phyloP scores from a whole-genome alignment of 2,888 invertebrate species.

The Bhutanitis thaidina region DNA sequence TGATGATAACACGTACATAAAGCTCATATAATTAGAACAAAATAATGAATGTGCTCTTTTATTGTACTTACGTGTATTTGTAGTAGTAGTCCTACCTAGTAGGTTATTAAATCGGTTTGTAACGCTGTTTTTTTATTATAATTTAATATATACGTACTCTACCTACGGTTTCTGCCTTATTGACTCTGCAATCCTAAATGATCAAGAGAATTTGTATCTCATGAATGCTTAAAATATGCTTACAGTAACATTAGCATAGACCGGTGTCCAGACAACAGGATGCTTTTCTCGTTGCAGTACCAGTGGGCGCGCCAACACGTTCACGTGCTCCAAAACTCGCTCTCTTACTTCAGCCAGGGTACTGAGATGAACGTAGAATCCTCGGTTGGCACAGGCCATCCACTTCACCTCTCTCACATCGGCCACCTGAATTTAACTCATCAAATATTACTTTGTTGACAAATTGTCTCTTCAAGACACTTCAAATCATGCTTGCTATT shows the following conservation, averaged over 20 bases:
- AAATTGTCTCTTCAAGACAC: not conserved
- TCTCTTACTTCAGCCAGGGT: conserved; percentile 98
- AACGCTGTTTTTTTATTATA: no score
- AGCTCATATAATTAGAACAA: no score
- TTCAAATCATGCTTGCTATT: conserved; percentile 1
- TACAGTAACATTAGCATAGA: conserved; percentile 95
- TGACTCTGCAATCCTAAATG: no score
- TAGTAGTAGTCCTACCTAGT: no score
- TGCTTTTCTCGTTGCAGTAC: conserved; percentile 91
- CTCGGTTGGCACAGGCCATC: conserved; percentile 99
- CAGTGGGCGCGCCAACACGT: conserved; percentile 97
- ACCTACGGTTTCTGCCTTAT: no score
- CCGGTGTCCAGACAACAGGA: conserved; percentile 98
- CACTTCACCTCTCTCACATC: conserved; percentile 96
- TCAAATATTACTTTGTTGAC: conserved; percentile 33
- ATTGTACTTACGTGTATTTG: no score
- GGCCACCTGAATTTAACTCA: conserved; percentile 78
- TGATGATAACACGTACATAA: no score
- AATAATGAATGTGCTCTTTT: no score
- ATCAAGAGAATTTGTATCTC: no score
- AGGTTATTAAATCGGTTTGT: no score
- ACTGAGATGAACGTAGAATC: conserved; percentile 97
- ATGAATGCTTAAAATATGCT: no score
- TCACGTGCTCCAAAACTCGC: conserved; percentile 97
- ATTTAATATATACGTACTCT: no score